phyloP scores from a whole-genome alignment of 2,113 vertebrate genomes.

The Bothrops jararaca region DNA sequence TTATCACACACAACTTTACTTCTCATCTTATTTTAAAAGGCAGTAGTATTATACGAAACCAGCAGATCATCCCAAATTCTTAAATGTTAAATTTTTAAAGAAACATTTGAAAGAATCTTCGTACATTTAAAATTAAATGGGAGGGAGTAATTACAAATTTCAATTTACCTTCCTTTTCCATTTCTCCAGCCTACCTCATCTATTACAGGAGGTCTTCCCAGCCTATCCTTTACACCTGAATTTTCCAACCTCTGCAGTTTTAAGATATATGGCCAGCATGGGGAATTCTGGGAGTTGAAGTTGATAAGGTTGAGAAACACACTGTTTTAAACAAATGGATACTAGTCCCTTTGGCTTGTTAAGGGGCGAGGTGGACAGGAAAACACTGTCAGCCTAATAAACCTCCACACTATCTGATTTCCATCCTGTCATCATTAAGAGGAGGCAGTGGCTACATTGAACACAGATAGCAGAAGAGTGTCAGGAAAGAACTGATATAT shows the following conservation, averaged over 20 bases:
- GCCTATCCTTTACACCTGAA: neutral
- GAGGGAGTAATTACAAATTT: neutral
- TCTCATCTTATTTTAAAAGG: neutral
- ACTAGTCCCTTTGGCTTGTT: neutral
- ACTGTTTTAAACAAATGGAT: neutral
- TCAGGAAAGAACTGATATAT: constrained; percentile 5
- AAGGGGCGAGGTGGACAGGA: neutral
- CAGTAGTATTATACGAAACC: neutral
- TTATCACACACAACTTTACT: neutral
- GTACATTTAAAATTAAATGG: neutral
- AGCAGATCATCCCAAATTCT: neutral
- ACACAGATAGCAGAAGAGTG: neutral
- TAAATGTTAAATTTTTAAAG: neutral
- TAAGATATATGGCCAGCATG: neutral
- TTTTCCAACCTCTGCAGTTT: neutral
- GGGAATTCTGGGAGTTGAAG: neutral
- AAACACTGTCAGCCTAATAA: neutral
- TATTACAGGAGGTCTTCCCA: neutral
- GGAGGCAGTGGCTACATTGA: neutral
- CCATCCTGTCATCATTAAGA: neutral
- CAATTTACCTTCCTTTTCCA: neutral
- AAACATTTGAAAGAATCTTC: neutral
- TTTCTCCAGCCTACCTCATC: neutral
- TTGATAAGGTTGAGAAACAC: neutral
- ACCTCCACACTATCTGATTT: neutral